Base-by-base conservation (phyloP, 2,113 vertebrate species). In the Cyrtonyx montezumae region DNA sequence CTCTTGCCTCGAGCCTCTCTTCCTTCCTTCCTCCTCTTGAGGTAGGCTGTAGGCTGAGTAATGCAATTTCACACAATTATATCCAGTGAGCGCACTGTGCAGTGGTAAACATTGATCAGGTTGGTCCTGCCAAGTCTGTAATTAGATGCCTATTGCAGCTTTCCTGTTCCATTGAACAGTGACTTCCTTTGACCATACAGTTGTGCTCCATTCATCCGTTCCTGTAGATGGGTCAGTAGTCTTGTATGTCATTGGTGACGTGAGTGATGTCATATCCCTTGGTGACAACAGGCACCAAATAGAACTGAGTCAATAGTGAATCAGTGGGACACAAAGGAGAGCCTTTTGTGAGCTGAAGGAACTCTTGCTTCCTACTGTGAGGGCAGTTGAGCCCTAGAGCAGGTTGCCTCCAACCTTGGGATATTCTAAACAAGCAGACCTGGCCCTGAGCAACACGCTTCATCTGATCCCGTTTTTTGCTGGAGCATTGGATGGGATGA, bases 201-300 rank as follows among this genome's bases (percentile, higher is more conserved):
- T 91, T 88, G 74, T 88, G 69, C 66, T 65, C 82, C 82, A 51
- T 55, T 84, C 92, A 84, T 78, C 95, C 88, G 3, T 40, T 79
- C 80, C 81, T 58, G 13, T 40, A 53, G 91, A 51, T 90, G 91
- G 95, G 93, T 95, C 95, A 95, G 73, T 90, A 88, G 92, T 71
- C 82, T 14, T 95, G 76, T 90, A 48, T 95, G 95, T 95, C 95
- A 86, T 1, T 92, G 89, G 88, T 96, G 93, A 92, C 48, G 67
- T 68, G 88, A 62, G 84, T 95, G 95, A 96, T 84, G 89, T 95
- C 95, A 88, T 89, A 78, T 96, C 96, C 94, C 95, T 43, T 36
- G 46, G 84, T 94, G 95, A 81, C 87, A 90, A 84, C 84, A n/a
- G 45, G 66, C 76, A 22, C 73, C 51, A 15, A 30, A 22, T 79